These are phyloP conservation scores for Rynchops niger DNA, from an alignment of 2,113 vertebrate genomes.

Conservation along the genomic window DNA sequence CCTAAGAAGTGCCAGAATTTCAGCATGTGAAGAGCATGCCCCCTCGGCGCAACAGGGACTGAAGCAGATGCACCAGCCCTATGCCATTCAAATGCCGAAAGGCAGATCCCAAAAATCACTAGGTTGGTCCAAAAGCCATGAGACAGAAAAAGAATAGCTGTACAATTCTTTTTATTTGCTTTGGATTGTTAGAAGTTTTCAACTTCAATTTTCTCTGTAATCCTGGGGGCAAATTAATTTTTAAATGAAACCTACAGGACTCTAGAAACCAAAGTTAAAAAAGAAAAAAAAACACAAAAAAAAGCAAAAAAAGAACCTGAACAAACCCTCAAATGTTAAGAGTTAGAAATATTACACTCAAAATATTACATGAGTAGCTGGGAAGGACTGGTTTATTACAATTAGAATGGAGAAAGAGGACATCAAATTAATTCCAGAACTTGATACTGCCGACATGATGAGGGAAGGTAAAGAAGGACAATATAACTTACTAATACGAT, in stretches of 20 bases:
- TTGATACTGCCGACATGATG: neutral
- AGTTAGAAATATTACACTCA: neutral
- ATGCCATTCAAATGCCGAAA: neutral
- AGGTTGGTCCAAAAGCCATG: neutral
- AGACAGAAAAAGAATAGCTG: neutral
- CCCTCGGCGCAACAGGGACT: neutral
- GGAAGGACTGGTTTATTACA: neutral
- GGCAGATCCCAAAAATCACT: neutral
- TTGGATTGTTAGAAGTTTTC: neutral
- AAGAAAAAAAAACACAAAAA: neutral
- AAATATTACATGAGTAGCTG: neutral
- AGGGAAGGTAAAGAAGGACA: constrained; percentile 18
- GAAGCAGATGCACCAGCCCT: neutral
- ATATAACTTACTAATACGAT: neutral
- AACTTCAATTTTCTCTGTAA: neutral
- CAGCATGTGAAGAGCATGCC: neutral
- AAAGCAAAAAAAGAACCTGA: too few species aligned
- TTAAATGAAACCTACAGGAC: neutral
- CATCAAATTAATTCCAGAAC: constrained; percentile 42
- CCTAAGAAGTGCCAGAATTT: neutral
- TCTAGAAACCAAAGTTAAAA: neutral
- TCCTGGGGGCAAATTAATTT: neutral
- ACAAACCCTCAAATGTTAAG: neutral
- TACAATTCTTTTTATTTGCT: neutral
- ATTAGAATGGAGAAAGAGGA: neutral